A percentile compares a stretch with the other conserved stretches of the same genome.
phyloP scores from a whole-genome alignment of 2,888 invertebrate genomes.

The Cosmopolites sordidus region DNA sequence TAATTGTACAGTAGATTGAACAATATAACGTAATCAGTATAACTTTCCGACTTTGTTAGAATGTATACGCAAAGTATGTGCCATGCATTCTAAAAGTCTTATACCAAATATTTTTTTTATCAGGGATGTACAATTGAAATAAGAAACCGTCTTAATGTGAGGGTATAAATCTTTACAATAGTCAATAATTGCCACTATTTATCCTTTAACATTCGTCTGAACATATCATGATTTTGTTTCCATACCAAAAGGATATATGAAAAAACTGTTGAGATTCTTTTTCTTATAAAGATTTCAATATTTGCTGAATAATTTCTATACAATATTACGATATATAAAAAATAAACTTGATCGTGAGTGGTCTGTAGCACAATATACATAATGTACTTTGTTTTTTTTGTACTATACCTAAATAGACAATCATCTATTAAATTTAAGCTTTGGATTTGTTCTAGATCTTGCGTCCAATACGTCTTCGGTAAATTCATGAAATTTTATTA shows the following conservation, averaged over 20 bases:
- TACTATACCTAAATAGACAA: slow-evolving; percentile 2
- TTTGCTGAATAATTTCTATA: slow-evolving; percentile 2
- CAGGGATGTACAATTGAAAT: too few relatives aligned
- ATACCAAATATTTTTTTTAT: too few relatives aligned
- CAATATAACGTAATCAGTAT: too few relatives aligned
- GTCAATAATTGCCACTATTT: neutral
- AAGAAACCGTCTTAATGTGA: too few relatives aligned
- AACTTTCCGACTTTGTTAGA: neutral
- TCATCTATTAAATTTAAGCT: neutral
- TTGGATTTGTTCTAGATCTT: neutral
- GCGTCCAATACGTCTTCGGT: too few relatives aligned
- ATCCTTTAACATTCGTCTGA: too few relatives aligned
- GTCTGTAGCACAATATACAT: slow-evolving; percentile 1
- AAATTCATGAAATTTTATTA: too few relatives aligned
- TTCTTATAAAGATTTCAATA: neutral
- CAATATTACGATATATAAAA: slow-evolving; percentile 1
- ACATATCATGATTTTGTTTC: neutral
- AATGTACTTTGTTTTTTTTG: neutral
- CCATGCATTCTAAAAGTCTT: neutral
- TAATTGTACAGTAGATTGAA: neutral
- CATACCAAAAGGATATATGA: neutral
- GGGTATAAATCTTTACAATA: neutral
- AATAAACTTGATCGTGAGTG: neutral
- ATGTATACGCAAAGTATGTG: neutral
- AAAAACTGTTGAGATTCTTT: neutral